Base-by-base conservation (phyloP, 1,140 invertebrate species). In the Danaus plexippus region DNA sequence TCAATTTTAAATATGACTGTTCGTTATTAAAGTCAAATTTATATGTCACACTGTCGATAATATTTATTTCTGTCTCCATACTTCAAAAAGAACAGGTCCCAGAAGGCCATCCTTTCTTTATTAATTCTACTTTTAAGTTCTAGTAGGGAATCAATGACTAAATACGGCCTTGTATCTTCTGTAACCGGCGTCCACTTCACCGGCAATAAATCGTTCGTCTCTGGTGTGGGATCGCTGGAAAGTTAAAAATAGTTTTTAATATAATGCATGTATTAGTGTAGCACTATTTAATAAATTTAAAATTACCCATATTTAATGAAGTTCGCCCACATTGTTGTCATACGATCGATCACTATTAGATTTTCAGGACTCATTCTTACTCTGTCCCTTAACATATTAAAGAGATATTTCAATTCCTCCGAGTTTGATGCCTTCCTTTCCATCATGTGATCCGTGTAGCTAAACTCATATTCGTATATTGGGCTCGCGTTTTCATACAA, bases 241-340 rank as follows among this genome's bases (percentile, higher is more conserved):
- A 47, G 22, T 32, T 32, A 64, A 52, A 62, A 47, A 49, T 63
- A 60, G 15, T 18, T 18, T 44, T 49, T 11, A 51, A 41, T 42
- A 45, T 51, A 47, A 43, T 52, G 9, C 10, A 32, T 32, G 22
- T 32, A 50, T 48, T 48, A 46, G 7, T 11, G 15, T 2, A n/a
- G 51, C 18, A 46, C 46, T 11, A 15, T 47, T 55, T 32, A 54
- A 18, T 56, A 54, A 13, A 41, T 44, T 41, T 42, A 62, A 51
- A 69, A 64, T 70, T 70, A 85, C 82, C 79, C 82, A 49, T 69
- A 77, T 77, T 82, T 85, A 6, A 82, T 64, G 40, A 85, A 85
- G 59, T 85, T 84, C 0, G 73, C 54, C 82, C 82, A 85, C 32
- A 85, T 50, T 18, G 68, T 73, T 11, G 69, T 63, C 12, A 72